Percentiles rank a stretch among this genome's conserved stretches.
Evolutionary conservation across 1,140 invertebrate species (phyloP).

Genomic region (Paralvinella palmiformis): DNA sequence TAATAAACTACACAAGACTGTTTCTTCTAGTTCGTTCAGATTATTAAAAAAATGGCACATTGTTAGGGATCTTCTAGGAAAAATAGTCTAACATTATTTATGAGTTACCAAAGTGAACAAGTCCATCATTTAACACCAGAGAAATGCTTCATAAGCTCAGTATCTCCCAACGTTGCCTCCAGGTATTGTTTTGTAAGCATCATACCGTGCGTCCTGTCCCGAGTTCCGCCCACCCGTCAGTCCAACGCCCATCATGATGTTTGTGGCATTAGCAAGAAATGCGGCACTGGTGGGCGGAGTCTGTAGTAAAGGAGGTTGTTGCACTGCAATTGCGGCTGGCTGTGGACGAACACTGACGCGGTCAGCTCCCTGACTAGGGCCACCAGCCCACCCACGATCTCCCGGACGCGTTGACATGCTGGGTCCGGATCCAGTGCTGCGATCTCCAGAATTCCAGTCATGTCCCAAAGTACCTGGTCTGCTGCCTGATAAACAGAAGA

Average conservation of each 20-base stretch:
- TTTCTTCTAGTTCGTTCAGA: no score
- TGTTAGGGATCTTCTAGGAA: no score
- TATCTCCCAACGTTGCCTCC: slow-evolving; percentile 2
- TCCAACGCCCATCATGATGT: slow-evolving; percentile 15
- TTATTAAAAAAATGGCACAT: no score
- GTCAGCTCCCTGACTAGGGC: not conserved
- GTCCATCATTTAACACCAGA: no score
- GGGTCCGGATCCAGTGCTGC: no score
- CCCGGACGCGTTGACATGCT: not conserved
- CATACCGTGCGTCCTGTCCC: slow-evolving; percentile 1
- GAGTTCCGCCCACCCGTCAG: not conserved
- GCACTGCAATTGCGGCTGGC: not conserved
- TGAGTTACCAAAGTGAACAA: no score
- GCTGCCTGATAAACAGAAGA: no score
- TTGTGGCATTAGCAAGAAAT: slow-evolving; percentile 2
- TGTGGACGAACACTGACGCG: not conserved
- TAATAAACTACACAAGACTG: no score
- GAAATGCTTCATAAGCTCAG: no score
- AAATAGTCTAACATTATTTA: no score
- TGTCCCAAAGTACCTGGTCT: no score
- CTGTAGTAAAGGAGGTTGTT: not conserved
- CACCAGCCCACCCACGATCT: slow-evolving; percentile 1
- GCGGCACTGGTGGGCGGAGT: not conserved
- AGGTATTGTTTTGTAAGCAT: slow-evolving; percentile 4
- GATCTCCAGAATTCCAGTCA: no score